Conservation (phyloP, 2,113 vertebrate genomes). For the Patagioenas fasciata region DNA sequence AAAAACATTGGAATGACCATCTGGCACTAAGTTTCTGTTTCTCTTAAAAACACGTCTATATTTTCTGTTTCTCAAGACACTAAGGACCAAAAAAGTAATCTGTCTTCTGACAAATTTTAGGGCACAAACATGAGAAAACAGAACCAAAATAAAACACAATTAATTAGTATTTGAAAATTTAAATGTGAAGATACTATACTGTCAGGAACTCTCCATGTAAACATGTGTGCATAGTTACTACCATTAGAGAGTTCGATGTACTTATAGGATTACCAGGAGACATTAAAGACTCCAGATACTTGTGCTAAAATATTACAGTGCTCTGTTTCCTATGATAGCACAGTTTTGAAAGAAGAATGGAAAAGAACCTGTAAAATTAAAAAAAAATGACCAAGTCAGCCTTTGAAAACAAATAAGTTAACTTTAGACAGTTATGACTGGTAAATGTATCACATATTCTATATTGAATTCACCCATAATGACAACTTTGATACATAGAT, state of each 20-base stretch:
- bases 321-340: not conserved
- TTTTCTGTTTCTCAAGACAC: constrained; percentile 23
- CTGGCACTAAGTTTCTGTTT: constrained; percentile 32
- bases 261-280: not conserved
- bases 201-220: not conserved
- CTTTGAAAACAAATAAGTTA: not conserved
- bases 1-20: constrained; percentile 40
- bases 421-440: not conserved
- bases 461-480: not conserved
- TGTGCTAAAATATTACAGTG: not conserved
- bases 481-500: not conserved
- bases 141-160: not conserved
- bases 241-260: not conserved
- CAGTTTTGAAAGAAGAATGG: not conserved
- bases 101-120: not conserved
- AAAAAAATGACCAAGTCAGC: not conserved
- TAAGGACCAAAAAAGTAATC: not conserved
- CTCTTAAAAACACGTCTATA: constrained; percentile 36
- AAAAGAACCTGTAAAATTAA: not conserved
- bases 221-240: not conserved
- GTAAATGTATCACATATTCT: not conserved
- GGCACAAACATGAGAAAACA: not conserved
- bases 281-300: not conserved
- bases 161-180: not conserved
- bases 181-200: not conserved